Base-by-base conservation (phyloP, 2,113 vertebrate genomes). In the Mionectes macconnelli region DNA sequence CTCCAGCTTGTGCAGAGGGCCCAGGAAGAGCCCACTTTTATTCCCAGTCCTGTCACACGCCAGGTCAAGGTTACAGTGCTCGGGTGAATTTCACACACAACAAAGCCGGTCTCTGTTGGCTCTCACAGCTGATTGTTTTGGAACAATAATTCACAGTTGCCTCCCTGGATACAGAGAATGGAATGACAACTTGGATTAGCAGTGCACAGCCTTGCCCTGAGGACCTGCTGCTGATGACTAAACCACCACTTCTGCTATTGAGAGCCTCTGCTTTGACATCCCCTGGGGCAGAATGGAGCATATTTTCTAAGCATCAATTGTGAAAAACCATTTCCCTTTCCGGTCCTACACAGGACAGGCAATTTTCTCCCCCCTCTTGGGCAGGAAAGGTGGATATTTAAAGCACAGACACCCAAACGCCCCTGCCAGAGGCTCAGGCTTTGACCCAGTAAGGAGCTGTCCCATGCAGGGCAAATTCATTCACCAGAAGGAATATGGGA, bases 361-460 rank as follows among this genome's bases (percentile, higher is more conserved):
- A 63, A 52, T 40, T 42, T 40, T 44, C 53, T 82, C 4, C 20
- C 15, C 17, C 77, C 44, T 86, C 70, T 6, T 10, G 40, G 70
- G 22, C 52, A 55, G 64, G 78, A 85, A n/a, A 66, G 35, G 12
- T 20, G 1, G 22, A 47, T 50, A 47, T 77, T 80, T 70, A 35
- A 62, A 66, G 37, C 18, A 10, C 3, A 0, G 75, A 24, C 76
- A 47, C 35, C 6, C 4, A 12, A 28, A 60, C 39, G 80, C 30
- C 50, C 50, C n/a, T 0, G 1, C 7, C 0, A 0, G 10, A 52
- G 30, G n/a, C 69, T 18, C 31, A 40, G 52, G 40, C 63, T 62
- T 55, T 91, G 70, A 33, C 62, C 53, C 13, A 23, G 37, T 73
- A n/a, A 57, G 81, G 53, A 66, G 44, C 49, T 80, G 37, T 39